phyloP scores from a whole-genome alignment of 2,113 vertebrate genomes.

The Pungitius pungitius region DNA sequence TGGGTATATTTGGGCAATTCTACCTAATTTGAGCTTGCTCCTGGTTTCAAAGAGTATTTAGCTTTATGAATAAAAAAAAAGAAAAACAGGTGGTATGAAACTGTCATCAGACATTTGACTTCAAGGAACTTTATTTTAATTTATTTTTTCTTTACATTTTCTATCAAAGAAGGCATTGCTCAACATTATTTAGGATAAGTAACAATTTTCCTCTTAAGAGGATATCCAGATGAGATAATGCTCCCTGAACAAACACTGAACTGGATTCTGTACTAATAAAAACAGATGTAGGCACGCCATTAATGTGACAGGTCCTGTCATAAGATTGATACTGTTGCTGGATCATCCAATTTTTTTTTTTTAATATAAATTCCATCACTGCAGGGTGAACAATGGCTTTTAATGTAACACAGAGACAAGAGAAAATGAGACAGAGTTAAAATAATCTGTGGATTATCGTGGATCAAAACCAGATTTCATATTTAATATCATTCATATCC shows the following conservation, averaged over 20 bases:
- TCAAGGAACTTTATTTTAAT: not conserved
- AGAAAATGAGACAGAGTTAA: conserved; percentile 17
- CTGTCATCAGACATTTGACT: not conserved
- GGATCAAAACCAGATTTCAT: conserved; percentile 67
- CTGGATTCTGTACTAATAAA: not conserved
- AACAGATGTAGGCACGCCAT: not conserved
- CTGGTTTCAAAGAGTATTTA: not conserved
- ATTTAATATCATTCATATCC: conserved; percentile 70
- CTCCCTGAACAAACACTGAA: not conserved
- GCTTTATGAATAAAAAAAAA: not conserved
- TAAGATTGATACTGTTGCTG: not conserved
- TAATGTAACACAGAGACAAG: not conserved
- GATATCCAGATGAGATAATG: not conserved
- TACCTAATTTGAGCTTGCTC: not conserved
- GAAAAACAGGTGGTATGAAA: not conserved
- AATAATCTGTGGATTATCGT: conserved; percentile 41
- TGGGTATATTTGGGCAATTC: not conserved
- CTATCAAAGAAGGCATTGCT: not conserved
- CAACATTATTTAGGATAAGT: conserved; percentile 5
- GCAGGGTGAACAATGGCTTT: not conserved
- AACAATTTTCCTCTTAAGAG: conserved; percentile 12
- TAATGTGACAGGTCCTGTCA: not conserved
- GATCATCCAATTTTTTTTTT: not conserved
- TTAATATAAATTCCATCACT: not conserved
- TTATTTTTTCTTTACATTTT: not conserved